These are phyloP conservation scores for Psittacula cyanocephala DNA, from an alignment of 2,113 vertebrate genomes.

Conservation along the genomic window DNA sequence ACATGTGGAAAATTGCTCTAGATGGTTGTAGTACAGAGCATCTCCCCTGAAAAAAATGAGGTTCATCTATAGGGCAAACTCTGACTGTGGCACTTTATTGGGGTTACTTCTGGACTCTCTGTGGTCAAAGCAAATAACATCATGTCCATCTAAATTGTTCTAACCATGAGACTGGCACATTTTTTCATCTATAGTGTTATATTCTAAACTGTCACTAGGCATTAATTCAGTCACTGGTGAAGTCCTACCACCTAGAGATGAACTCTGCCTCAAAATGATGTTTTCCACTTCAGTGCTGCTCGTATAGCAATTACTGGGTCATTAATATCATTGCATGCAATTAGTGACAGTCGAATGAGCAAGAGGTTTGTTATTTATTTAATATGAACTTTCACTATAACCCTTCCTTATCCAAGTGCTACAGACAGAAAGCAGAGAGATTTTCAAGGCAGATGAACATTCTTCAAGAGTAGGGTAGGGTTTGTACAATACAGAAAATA, in stretches of 20 bases:
- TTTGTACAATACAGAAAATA: not conserved
- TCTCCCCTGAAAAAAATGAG: slow-evolving; percentile 61
- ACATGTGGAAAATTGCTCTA: slow-evolving; percentile 78
- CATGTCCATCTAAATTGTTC: slow-evolving; percentile 61
- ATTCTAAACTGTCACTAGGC: slow-evolving; percentile 79
- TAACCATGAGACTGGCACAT: slow-evolving; percentile 55
- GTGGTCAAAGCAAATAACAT: slow-evolving; percentile 72
- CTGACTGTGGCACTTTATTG: slow-evolving; percentile 59
- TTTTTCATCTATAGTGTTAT: slow-evolving; percentile 71
- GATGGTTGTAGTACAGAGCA: slow-evolving; percentile 63
- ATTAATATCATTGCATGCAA: slow-evolving; percentile 87
- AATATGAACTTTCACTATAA: slow-evolving; percentile 57
- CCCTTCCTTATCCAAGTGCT: slow-evolving; percentile 40
- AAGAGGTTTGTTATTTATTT: slow-evolving; percentile 54
- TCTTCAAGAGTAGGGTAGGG: not conserved
- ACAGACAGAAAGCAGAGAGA: not conserved
- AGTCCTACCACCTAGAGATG: slow-evolving; percentile 77
- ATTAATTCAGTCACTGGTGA: slow-evolving; percentile 76
- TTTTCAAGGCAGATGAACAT: slow-evolving; percentile 8
- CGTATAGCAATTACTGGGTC: slow-evolving; percentile 74
- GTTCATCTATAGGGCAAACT: slow-evolving; percentile 71
- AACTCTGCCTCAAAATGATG: slow-evolving; percentile 73
- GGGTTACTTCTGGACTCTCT: slow-evolving; percentile 62
- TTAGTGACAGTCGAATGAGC: slow-evolving; percentile 73
- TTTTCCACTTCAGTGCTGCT: slow-evolving; percentile 79